Evolutionary conservation across 2,113 vertebrate genomes (phyloP), one percentile per base, ranked within the genome.

Genomic region (Rhegmatorhina hoffmannsi): DNA sequence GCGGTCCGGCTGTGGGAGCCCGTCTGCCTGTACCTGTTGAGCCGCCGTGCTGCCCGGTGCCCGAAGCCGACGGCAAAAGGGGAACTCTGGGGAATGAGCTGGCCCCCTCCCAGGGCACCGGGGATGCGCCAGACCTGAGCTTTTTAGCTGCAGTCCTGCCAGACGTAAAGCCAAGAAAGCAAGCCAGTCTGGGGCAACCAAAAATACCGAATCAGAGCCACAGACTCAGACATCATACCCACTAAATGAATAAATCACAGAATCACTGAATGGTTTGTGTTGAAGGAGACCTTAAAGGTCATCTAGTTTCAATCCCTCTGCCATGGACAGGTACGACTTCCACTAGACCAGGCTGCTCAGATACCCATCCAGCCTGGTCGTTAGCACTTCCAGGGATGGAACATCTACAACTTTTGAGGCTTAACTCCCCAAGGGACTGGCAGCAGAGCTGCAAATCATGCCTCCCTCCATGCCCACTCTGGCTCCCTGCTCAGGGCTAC

Each of bases 71-170:
- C 5, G 11, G 14, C 25, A 29, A 2, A 52, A 64, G 47, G 62
- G 60, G 17, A 68, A 1, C 44, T 3, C 28, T 0, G 66, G 12
- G 50, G 33, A 44, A 1, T 0, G 11, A 7, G 6, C 3, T 64
- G 14, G 21, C 3, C 21, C 36, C 3, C 40, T n/a, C 20, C 70
- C 10, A 0, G 0, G 20, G 79, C n/a, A 2, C 38, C 6, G 31
- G 36, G 38, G 44, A 11, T 9, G 9, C 1, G 14, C 16, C 29
- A 4, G 1, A 33, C 26, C 31, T 6, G 26, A 24, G 24, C 33
- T 69, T 17, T 36, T 11, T 9, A 17, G 29, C 43, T 6, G 55
- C 11, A 63, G 16, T 2, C 31, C 49, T 73, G 72, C 55, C 19
- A 10, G 52, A 25, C 26, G 2, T 5, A 15, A 33, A 63, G 24